A percentile compares a stretch with the other conserved stretches of the same genome.
These are phyloP conservation scores for Portunus trituberculatus DNA, from an alignment of 1,140 invertebrate genomes.

Conservation along the genomic window DNA sequence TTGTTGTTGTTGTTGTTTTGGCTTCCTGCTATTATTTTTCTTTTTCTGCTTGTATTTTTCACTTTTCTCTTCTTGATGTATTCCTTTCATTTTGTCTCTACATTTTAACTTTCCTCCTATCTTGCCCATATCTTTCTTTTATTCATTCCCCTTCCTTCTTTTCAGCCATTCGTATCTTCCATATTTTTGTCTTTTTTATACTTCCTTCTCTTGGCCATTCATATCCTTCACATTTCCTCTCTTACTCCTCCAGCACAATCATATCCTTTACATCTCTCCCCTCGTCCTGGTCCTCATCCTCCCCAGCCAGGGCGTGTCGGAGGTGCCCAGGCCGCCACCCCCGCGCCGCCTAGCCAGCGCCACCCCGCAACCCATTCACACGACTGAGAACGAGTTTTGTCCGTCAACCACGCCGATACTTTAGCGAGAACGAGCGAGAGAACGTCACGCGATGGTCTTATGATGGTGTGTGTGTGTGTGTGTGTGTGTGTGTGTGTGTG, in stretches of 20 bases:
- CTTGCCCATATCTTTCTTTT: too few relatives aligned
- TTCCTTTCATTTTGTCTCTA: too few relatives aligned
- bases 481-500: background rate
- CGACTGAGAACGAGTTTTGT: background rate
- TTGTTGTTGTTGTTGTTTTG: background rate
- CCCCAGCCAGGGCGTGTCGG: background rate
- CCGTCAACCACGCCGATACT: background rate
- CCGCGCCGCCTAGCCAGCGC: background rate
- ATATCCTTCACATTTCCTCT: background rate
- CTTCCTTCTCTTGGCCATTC: background rate
- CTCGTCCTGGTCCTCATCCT: background rate
- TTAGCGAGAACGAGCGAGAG: conserved; percentile 18
- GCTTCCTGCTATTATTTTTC: background rate
- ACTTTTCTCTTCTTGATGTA: too few relatives aligned
- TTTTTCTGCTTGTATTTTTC: background rate
- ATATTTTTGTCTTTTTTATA: background rate
- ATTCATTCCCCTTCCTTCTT: too few relatives aligned
- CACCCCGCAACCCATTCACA: background rate
- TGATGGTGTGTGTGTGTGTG: background rate
- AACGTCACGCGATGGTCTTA: background rate
- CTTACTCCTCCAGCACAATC: too few relatives aligned
- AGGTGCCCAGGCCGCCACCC: background rate
- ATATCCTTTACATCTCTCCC: background rate
- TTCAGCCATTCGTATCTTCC: too few relatives aligned
- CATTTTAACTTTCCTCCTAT: too few relatives aligned